Base-by-base conservation (phyloP, 2,888 invertebrate genomes). In the Phortica okadai region DNA sequence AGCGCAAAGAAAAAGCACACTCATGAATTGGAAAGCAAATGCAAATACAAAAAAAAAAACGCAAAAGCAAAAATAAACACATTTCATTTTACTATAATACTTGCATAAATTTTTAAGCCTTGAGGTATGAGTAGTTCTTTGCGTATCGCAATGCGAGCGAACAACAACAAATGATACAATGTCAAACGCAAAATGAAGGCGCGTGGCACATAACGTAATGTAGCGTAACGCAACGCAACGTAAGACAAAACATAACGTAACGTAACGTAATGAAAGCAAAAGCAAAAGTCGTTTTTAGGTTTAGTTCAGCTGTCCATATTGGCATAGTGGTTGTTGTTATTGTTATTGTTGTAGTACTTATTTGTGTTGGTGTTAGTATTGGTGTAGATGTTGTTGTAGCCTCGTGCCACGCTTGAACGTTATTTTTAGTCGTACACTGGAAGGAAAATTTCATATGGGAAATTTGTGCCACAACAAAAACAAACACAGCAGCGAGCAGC, bases 391-490 rank as follows among this genome's bases (percentile, higher is more conserved):
- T 77, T 74, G 69, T 59, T 74, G 69, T 69, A 69, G 54, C 70
- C 41, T 56, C 50, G 82, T 77, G 88, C 83, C 87, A 87, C 80
- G 88, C 88, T 84, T 87, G 87, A 62, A 85, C 84, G 86, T 86
- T 88, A 88, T 86, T 88, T 86, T 86, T 86, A 88, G 86, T 88
- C 86, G 80, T 86, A 78, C 82, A 84, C 77, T 86, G 86, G 86
- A 86, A 86, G 82, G 56, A 80, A 81, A 72, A 56, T 33, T 56
- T 74, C 83, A 87, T 25, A n/a, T 78, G 81, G 88, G 82, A 86
- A 82, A 86, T 82, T 85, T 81, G 79, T 80, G 33, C 79, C 16
- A 73, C 74, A 80, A 74, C 82, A 80, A 73, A 66, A 33, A 66
- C 14, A 66, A 33, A 66, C 41, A 21, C 81, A 83, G 70, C 75